phyloP scores from a whole-genome alignment of 2,113 vertebrate species.

The Myotis brandtii region DNA sequence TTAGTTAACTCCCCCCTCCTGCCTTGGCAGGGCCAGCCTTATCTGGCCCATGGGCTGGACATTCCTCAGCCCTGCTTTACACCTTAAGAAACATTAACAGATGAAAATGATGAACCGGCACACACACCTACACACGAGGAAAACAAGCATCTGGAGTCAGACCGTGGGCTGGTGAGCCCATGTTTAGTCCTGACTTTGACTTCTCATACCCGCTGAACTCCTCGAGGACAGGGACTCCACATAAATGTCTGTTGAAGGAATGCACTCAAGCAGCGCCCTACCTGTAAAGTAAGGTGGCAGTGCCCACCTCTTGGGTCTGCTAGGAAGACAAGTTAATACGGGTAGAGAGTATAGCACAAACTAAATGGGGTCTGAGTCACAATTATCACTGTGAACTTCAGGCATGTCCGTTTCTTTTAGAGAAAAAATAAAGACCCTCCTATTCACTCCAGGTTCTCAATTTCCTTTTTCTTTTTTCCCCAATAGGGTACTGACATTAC shows the following conservation, averaged over 20 bases:
- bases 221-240: background rate
- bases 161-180: background rate
- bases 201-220: background rate
- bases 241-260: background rate
- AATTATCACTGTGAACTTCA: background rate
- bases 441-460: background rate
- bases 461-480: background rate
- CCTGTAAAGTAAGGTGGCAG: background rate
- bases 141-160: background rate
- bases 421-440: conserved; percentile 46
- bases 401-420: background rate
- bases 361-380: background rate
- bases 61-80: too few species aligned
- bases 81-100: background rate
- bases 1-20: too few species aligned
- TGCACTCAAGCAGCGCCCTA: background rate
- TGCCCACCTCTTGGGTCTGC: background rate
- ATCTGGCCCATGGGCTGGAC: too few species aligned
- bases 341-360: background rate
- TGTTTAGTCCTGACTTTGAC: conserved; percentile 21
- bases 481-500: background rate
- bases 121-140: background rate
- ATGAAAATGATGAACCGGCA: background rate
- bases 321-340: background rate
- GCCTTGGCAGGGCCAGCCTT: too few species aligned